Base-by-base conservation (phyloP, 2,888 invertebrate genomes). In the Hyppa rectilinea region DNA sequence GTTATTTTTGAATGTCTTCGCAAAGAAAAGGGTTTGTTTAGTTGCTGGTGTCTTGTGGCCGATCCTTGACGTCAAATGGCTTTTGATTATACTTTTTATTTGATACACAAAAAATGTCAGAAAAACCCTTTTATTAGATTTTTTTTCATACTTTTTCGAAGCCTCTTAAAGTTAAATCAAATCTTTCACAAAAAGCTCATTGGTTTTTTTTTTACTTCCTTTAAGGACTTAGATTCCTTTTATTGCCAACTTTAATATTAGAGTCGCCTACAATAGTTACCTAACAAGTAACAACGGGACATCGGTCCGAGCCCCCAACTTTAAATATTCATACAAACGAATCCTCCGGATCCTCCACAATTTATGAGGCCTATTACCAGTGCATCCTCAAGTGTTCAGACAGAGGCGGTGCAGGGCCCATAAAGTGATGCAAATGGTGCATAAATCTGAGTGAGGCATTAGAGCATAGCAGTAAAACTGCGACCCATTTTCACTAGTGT, bases 361-460 rank as follows among this genome's bases (percentile, higher is more conserved):
- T 81, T 72, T 81, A 83, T 66, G 67, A 68, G 10, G 72, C 47
- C 29, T 71, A 38, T 72, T 71, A 74, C 63, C 2, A 63, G 67
- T 78, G 85, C 82, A 79, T 75, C 67, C 58, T 70, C 26, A 67
- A 77, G 60, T 75, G 60, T 66, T 62, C 53, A 64, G 60, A 63
- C 66, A 64, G 60, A 52, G 62, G 53, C 65, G 67, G 47, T 77
- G 72, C 80, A 71, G 47, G 56, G 34, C 34, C 36, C 78, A 81
- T 83, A 85, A 85, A 83, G 40, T 75, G 64, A 83, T 83, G 84
- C 55, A 81, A 85, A 85, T 75, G 78, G 81, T 55, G 55, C 78
- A 85, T 83, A 85, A 83, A 85, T 81, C 78, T 76, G 10, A 65
- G 68, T 60, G 71, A 55, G 53, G 83, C 50, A 71, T 78, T 75